Base-by-base conservation (phyloP, 2,888 invertebrate genomes). In the Troides aeacus region DNA sequence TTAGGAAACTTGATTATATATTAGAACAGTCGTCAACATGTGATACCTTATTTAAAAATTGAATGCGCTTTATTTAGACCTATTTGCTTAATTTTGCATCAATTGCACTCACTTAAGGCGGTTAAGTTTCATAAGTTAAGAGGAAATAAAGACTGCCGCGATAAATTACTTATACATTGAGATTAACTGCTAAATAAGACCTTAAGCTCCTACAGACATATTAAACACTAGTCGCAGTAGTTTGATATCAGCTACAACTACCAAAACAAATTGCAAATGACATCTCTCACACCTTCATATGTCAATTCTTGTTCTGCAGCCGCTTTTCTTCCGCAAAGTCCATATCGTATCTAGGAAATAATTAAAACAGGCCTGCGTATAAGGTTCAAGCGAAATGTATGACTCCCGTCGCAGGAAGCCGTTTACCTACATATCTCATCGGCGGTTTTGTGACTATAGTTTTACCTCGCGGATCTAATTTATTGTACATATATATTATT, bases 331-430 rank as follows among this genome's bases (percentile, higher is more conserved):
- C 87, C 88, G 84, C 77, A 80, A 82, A 84, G 79, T 74, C 86
- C 86, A 84, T 89, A 85, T 80, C 69, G 80, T 71, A 73, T 73
- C 69, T 75, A 84, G 85, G 85, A 85, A 86, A 82, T 76, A 72
- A 74, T 72, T 78, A 75, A 72, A 62, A 63, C 70, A 69, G 72
- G 21, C 62, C 70, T 18, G 50, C 36, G 67, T 66, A 67, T 66
- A 67, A 30, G 64, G 66, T 64, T 30, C 59, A 53, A 24, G 66
- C 56, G 23, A 67, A 70, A 67, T 70, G 64, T 63, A 57, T 64
- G 63, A 64, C 57, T 64, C 56, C 23, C 42, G 57, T 61, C 67
- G 46, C 66, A 50, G 66, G 59, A 66, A 64, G 70, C 15, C 42
- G 70, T 70, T 61, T 57, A 57, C 36, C 56, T 67, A 50, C 7